Conservation (phyloP, 2,888 invertebrate genomes). For the Euphydryas editha region DNA sequence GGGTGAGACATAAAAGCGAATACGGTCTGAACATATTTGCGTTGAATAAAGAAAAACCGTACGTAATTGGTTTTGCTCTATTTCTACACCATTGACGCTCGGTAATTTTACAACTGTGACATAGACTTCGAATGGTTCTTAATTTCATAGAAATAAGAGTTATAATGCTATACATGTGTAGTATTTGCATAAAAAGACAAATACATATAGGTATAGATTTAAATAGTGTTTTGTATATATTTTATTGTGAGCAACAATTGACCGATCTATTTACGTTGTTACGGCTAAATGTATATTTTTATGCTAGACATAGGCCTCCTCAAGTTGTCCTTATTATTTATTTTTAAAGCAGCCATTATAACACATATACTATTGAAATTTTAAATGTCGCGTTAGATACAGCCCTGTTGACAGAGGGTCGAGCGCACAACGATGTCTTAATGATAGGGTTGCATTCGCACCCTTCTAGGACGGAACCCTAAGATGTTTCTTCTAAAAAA, state of each 20-base stretch:
- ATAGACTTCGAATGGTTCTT: constrained; percentile 8
- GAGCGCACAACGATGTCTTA: too few relatives aligned
- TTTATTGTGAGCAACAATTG: background rate
- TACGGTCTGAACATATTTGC: constrained; percentile 26
- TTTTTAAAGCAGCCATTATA: too few relatives aligned
- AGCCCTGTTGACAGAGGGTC: too few relatives aligned
- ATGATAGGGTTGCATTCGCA: too few relatives aligned
- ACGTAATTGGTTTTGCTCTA: constrained; percentile 38
- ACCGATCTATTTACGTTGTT: background rate
- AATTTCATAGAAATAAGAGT: constrained; percentile 9
- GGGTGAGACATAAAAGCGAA: constrained; percentile 29
- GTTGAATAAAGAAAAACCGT: constrained; percentile 36
- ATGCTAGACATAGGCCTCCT: too few relatives aligned
- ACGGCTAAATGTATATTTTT: background rate
- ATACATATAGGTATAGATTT: background rate
- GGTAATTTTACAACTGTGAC: constrained; percentile 21
- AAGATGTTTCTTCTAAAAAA: too few relatives aligned
- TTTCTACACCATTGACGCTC: constrained; percentile 28
- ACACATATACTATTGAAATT: too few relatives aligned
- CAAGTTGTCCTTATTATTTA: background rate
- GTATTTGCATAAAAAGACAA: background rate
- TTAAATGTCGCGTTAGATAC: too few relatives aligned
- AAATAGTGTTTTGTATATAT: background rate
- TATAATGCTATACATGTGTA: background rate
- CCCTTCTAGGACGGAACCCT: too few relatives aligned